Conservation (phyloP, 2,888 invertebrate species). For the Phoenoteleia sp. region DNA sequence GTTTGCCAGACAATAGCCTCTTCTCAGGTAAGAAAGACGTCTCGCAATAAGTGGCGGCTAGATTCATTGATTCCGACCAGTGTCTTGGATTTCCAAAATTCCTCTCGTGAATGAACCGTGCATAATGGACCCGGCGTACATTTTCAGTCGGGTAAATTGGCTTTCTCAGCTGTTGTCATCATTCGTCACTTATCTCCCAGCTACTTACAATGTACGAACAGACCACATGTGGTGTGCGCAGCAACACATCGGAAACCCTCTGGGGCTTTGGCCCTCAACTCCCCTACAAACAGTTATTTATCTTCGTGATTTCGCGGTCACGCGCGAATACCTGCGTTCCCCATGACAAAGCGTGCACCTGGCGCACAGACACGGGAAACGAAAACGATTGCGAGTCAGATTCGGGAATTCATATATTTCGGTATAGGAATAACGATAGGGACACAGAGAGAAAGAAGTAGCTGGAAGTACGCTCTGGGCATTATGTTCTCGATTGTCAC, state of each 20-base stretch:
- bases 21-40: slow-evolving; percentile 15
- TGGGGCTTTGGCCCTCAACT: slow-evolving; percentile 48
- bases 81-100: neutral
- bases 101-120: slow-evolving; percentile 17
- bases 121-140: slow-evolving; percentile 23
- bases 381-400: slow-evolving; percentile 55
- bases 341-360: slow-evolving; percentile 65
- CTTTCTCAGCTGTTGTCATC: slow-evolving; percentile 39
- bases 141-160: slow-evolving; percentile 23
- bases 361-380: slow-evolving; percentile 41
- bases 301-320: slow-evolving; percentile 64
- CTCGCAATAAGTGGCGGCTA: neutral
- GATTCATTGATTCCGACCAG: neutral
- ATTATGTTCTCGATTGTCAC: slow-evolving; percentile 9
- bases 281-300: slow-evolving; percentile 58
- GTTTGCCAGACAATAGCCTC: neutral
- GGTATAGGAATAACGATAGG: neutral
- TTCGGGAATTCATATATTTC: slow-evolving; percentile 34
- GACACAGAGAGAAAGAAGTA: neutral
- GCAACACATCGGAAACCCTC: slow-evolving; percentile 43
- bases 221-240: slow-evolving; percentile 44
- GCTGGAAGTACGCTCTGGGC: neutral
- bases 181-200: slow-evolving; percentile 51
- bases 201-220: slow-evolving; percentile 60
- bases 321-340: slow-evolving; percentile 64